These are phyloP conservation scores for Verasper variegatus DNA, from an alignment of 2,113 vertebrate species.

Conservation along the genomic window DNA sequence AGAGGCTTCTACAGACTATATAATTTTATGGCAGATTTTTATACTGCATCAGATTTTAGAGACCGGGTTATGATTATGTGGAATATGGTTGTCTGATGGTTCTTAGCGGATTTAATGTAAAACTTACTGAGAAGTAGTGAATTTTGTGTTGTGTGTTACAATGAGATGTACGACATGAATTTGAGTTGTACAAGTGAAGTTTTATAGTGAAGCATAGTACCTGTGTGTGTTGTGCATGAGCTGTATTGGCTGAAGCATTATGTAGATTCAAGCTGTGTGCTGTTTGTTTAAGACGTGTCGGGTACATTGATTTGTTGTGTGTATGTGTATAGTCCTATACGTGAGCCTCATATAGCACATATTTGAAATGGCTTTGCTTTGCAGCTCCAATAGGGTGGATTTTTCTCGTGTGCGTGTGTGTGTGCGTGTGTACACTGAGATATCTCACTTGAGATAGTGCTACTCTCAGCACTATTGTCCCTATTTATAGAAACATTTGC, in stretches of 20 bases:
- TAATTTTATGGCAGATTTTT: constrained; percentile 45
- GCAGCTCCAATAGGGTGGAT: constrained; percentile 44
- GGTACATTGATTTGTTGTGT: constrained; percentile 37
- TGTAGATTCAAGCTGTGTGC: constrained; percentile 36
- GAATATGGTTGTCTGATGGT: constrained; percentile 8
- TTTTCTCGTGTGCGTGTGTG: constrained; percentile 42
- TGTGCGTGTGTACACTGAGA: constrained; percentile 63
- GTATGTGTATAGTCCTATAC: constrained; percentile 14
- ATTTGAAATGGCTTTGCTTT: constrained; percentile 67
- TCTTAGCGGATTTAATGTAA: constrained; percentile 35
- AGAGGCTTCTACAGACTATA: constrained; percentile 30
- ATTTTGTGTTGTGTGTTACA: constrained; percentile 30
- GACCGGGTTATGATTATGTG: constrained; percentile 22
- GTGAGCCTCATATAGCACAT: constrained; percentile 42
- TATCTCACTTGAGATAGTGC: constrained; percentile 78
- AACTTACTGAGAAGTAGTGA: constrained; percentile 14
- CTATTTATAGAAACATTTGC: constrained; percentile 85
- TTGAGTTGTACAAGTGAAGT: not conserved
- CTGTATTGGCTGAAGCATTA: constrained; percentile 34
- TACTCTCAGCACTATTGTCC: constrained; percentile 78
- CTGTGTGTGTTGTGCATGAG: constrained; percentile 31
- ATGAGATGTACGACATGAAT: constrained; percentile 3
- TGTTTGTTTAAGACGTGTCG: constrained; percentile 54
- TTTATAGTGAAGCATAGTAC: constrained; percentile 7
- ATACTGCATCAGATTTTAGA: constrained; percentile 27